Conservation (phyloP, 2,888 invertebrate species). For the Nomada ferruginata region DNA sequence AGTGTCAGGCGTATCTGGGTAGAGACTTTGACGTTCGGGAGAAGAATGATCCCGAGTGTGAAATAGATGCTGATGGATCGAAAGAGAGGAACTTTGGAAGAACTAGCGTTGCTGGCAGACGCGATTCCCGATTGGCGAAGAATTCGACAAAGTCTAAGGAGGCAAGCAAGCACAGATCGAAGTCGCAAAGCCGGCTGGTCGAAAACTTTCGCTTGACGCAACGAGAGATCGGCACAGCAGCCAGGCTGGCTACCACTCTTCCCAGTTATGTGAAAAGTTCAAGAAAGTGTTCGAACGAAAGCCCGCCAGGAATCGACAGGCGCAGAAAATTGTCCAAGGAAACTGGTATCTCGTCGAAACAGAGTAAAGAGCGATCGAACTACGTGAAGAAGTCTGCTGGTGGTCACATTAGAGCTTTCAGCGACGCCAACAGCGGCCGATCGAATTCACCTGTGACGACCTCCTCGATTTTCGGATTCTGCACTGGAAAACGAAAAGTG, state of each 20-base stretch:
- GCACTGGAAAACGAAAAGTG: constrained; percentile 78
- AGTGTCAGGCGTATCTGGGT: constrained; percentile 24
- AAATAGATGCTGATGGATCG: not conserved
- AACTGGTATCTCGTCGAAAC: constrained; percentile 63
- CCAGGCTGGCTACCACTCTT: constrained; percentile 73
- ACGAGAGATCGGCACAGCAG: constrained; percentile 25
- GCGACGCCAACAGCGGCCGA: constrained; percentile 69
- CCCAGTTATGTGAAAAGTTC: constrained; percentile 76
- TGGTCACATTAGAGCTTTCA: constrained; percentile 68
- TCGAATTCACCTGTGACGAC: constrained; percentile 69
- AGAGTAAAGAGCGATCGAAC: constrained; percentile 74
- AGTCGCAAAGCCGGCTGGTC: constrained; percentile 58
- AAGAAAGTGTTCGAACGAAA: constrained; percentile 70
- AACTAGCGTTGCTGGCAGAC: constrained; percentile 5
- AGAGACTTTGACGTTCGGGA: not conserved
- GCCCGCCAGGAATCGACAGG: constrained; percentile 53
- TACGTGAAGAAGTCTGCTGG: constrained; percentile 70
- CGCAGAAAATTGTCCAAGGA: constrained; percentile 51
- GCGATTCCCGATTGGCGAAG: constrained; percentile 14
- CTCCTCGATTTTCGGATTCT: constrained; percentile 81
- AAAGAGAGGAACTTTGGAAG: not conserved
- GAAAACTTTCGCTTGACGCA: constrained; percentile 49
- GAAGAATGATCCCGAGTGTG: not conserved
- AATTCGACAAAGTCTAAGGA: constrained; percentile 31
- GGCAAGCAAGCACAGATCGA: constrained; percentile 49